Percentiles rank a stretch among this genome's conserved stretches.
Evolutionary conservation across 1,140 invertebrate genomes (phyloP).

Genomic region (Zaprionus tsacasi): DNA sequence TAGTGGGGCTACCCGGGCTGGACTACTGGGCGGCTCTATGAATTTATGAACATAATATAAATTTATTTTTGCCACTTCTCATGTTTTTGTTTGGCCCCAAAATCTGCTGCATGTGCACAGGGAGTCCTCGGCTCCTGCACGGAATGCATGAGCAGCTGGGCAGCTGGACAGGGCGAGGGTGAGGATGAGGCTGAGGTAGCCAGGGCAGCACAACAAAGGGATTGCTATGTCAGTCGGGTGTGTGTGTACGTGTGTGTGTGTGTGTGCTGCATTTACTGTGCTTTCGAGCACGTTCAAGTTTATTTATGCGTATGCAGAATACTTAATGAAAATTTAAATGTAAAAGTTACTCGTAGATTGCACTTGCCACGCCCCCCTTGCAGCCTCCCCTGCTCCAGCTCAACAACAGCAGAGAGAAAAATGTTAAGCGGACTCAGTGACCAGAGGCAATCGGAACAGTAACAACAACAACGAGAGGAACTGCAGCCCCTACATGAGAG

Average conservation of each 20-base stretch:
- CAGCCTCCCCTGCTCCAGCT: too few relatives aligned
- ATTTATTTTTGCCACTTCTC: conserved; percentile 83
- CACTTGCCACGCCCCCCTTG: too few relatives aligned
- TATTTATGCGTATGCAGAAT: conserved; percentile 84
- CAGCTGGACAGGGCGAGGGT: too few relatives aligned
- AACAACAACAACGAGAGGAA: conserved; percentile 8
- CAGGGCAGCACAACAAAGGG: conserved; percentile 68
- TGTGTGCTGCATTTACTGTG: conserved; percentile 61
- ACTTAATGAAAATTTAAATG: conserved; percentile 84
- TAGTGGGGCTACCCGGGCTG: neutral
- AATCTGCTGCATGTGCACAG: conserved; percentile 73
- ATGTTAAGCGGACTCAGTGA: conserved; percentile 20
- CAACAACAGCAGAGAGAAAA: neutral
- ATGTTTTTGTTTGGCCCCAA: conserved; percentile 75
- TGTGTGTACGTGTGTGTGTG: conserved; percentile 39
- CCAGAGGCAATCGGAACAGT: conserved; percentile 8
- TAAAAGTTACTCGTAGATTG: conserved; percentile 76
- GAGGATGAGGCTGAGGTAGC: conserved; percentile 5
- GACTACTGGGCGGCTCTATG: conserved; percentile 64
- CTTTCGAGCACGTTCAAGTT: conserved; percentile 80
- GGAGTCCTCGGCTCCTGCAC: neutral
- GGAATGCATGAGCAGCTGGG: conserved; percentile 2
- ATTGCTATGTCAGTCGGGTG: conserved; percentile 66
- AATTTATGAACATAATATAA: conserved; percentile 84
- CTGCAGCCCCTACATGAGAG: neutral